Conservation (phyloP, 2,888 invertebrate species). For the Andricus quercusramuli region DNA sequence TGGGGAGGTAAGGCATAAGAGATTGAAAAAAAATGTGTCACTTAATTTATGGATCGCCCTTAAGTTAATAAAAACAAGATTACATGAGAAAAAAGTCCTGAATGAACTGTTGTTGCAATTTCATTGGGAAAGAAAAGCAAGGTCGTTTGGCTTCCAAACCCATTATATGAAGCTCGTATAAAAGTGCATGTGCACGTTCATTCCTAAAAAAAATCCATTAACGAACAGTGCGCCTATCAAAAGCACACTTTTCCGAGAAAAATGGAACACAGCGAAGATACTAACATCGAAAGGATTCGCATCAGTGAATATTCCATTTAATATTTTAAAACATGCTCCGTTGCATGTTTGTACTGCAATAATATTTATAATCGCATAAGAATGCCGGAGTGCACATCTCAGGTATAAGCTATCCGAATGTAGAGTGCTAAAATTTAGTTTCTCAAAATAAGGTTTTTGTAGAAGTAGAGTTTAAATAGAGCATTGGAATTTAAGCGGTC, state of each 20-base stretch:
- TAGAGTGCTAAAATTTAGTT: not conserved
- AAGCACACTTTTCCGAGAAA: slow-evolving; percentile 57
- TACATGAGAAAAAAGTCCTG: slow-evolving; percentile 29
- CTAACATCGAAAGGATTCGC: slow-evolving; percentile 1
- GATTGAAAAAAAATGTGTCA: too few relatives aligned
- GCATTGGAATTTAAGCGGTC: too few relatives aligned
- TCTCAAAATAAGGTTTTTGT: too few relatives aligned
- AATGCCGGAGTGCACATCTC: not conserved
- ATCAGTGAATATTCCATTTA: not conserved
- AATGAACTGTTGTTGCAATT: slow-evolving; percentile 46
- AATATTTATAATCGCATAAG: not conserved
- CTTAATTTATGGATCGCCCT: too few relatives aligned
- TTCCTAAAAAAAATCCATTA: slow-evolving; percentile 66
- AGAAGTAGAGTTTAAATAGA: too few relatives aligned
- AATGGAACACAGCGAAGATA: slow-evolving; percentile 42
- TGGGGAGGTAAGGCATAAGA: not conserved
- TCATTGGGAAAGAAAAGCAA: slow-evolving; percentile 44
- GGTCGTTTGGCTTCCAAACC: slow-evolving; percentile 48
- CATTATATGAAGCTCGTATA: slow-evolving; percentile 51
- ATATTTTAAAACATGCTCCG: not conserved
- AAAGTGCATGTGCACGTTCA: slow-evolving; percentile 48
- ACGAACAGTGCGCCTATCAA: slow-evolving; percentile 62
- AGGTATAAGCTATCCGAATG: not conserved
- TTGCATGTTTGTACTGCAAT: not conserved
- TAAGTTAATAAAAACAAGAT: not conserved